Percentiles rank a stretch among this genome's conserved stretches.
phyloP scores from a whole-genome alignment of 1,140 invertebrate species.

The Trichonephila inaurata region DNA sequence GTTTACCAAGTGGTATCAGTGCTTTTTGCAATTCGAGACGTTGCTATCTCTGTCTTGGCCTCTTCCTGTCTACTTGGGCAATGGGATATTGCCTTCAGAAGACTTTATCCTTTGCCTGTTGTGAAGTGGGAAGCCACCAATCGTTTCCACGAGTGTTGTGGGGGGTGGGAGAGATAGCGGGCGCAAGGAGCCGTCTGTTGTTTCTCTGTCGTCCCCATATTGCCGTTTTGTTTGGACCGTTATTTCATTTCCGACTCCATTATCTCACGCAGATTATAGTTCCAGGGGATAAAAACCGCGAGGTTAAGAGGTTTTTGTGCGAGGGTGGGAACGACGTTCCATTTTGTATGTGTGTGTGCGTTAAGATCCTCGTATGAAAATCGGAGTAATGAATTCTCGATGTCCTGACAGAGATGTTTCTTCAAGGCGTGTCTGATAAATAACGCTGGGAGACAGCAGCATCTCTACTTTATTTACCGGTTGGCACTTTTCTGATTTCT shows the following conservation, averaged over 20 bases:
- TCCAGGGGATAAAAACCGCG: not conserved
- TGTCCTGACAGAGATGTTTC: conserved; percentile 15
- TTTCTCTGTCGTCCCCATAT: conserved; percentile 50
- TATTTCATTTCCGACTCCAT: conserved; percentile 62
- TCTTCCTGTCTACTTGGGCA: conserved; percentile 21
- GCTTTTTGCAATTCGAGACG: conserved; percentile 64
- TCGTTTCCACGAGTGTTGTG: conserved; percentile 30
- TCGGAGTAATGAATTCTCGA: conserved; percentile 28
- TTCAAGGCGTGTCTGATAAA: conserved; percentile 5
- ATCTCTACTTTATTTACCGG: too few species aligned
- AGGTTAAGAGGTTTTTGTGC: conserved; percentile 52
- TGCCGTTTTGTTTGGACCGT: conserved; percentile 59
- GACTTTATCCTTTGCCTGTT: not conserved
- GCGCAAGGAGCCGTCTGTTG: conserved; percentile 33
- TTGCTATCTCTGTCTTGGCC: conserved; percentile 41
- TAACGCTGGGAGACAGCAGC: not conserved
- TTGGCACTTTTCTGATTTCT: too few species aligned
- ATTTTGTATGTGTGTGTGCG: not conserved
- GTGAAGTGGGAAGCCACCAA: not conserved
- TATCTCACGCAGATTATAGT: conserved; percentile 59
- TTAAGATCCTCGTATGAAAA: not conserved
- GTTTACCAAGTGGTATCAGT: conserved; percentile 68
- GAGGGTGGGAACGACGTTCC: conserved; percentile 37
- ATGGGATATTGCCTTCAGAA: not conserved
- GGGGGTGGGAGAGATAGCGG: conserved; percentile 6